Conservation (phyloP, 2,113 vertebrate genomes). For the Dipodomys ordii region DNA sequence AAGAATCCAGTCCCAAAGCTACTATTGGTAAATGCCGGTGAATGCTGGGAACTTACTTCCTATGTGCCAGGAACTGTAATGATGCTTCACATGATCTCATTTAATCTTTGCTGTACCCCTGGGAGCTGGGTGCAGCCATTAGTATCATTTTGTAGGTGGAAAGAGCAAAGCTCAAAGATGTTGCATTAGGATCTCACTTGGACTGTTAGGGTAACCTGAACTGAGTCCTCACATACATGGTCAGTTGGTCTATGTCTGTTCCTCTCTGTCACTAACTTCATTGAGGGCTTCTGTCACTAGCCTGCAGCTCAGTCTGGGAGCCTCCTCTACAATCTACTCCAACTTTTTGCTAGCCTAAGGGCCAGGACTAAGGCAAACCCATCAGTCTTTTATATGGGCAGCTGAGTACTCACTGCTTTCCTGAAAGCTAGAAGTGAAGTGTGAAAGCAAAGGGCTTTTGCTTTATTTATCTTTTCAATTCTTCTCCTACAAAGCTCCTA, state of each 20-base stretch:
- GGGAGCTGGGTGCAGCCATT: neutral
- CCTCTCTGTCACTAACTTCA: neutral
- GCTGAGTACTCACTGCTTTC: neutral
- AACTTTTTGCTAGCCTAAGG: neutral
- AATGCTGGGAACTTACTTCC: neutral
- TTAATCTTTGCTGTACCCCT: neutral
- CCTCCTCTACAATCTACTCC: too few relatives aligned
- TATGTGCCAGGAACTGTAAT: accelerated
- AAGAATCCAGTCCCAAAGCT: neutral
- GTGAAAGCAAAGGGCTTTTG: neutral
- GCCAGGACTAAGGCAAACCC: neutral
- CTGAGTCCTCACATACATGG: neutral
- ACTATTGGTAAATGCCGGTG: neutral
- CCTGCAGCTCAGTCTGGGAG: neutral
- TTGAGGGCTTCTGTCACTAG: neutral
- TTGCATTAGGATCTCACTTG: neutral
- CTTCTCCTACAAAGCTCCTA: constrained; percentile 40
- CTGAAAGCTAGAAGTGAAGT: neutral
- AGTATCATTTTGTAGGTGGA: neutral
- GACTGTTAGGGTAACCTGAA: neutral
- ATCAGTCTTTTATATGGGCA: neutral
- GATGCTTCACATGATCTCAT: neutral
- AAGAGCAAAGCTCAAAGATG: neutral
- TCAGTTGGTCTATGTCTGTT: neutral
- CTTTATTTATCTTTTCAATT: constrained; percentile 53